Base-by-base conservation (phyloP, 92 coral and sea anemone species). In the Nematostella vectensis region DNA sequence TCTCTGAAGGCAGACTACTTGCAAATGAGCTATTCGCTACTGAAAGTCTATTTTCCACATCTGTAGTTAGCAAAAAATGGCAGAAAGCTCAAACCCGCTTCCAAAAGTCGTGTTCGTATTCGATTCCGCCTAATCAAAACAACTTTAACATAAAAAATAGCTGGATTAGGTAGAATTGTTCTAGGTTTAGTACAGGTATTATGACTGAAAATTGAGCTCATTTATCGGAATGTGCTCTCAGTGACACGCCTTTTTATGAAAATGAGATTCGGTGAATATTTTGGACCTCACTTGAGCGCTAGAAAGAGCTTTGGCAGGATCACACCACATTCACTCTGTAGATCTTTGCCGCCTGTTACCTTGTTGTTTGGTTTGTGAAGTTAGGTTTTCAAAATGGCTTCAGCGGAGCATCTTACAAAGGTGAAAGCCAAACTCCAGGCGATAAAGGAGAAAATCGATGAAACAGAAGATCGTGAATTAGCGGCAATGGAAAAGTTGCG, bases 361-460 rank as follows among this genome's bases (percentile, higher is more conserved):
- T n/a, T n/a, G n/a, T n/a, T n/a, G n/a, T n/a, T n/a, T n/a, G n/a
- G n/a, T n/a, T 49, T 0, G 25, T 47, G 22, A 29, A 47, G 3
- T 25, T 4, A 27, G 15, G 11, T 17, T 18, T 3, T 29, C 50
- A 29, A 11, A 40, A 62, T 62, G 68, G 27, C 68, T 3, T 62
- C 68, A 1, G 68, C 68, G 0, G 68, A 62, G 48, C 68, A 62
- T 36, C 51, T 62, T 2, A 51, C 27, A 50, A 85, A 81, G 75
- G 95, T 85, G 2, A 85, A 85, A 51, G 76, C 80, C 13, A 85
- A 70, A 39, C 71, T 85, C 8, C 63, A 48, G 47, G 70, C 84
- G 9, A 71, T 80, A 18, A 85, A 85, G 69, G 87, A 85, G 51
- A 77, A 81, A 47, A 80, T 76, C 30, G 95, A 85, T 37, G 72